phyloP scores from a whole-genome alignment of 2,888 invertebrate species.

The Hydrotaea cyrtoneurina region DNA sequence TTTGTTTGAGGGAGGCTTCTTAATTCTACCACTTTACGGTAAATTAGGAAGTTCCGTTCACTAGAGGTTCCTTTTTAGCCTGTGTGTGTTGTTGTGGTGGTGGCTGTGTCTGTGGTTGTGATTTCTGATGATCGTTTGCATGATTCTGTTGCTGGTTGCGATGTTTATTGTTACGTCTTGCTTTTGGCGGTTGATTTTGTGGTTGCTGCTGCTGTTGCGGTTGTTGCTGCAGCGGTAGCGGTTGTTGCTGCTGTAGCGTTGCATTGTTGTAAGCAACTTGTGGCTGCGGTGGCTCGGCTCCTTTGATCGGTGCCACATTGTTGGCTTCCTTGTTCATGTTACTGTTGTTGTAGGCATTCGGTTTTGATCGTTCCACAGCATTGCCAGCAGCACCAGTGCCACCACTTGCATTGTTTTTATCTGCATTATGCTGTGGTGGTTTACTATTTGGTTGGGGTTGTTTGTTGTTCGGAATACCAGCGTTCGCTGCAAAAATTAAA shows the following conservation, averaged over 20 bases:
- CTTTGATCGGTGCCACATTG: slow-evolving; percentile 48
- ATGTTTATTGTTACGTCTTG: slow-evolving; percentile 77
- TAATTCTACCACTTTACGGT: slow-evolving; percentile 61
- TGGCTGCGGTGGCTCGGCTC: background rate
- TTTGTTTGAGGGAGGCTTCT: slow-evolving; percentile 66
- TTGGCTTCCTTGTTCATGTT: slow-evolving; percentile 70
- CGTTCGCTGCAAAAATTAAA: slow-evolving; percentile 75
- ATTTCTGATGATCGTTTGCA: slow-evolving; percentile 68
- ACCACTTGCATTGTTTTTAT: slow-evolving; percentile 74
- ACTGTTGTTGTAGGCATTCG: slow-evolving; percentile 68
- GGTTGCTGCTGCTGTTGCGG: slow-evolving; percentile 69
- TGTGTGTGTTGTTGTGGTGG: slow-evolving; percentile 71
- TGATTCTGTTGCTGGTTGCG: slow-evolving; percentile 76
- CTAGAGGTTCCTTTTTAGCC: slow-evolving; percentile 79
- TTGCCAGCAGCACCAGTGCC: slow-evolving; percentile 70
- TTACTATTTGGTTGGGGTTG: slow-evolving; percentile 75
- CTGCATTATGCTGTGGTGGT: slow-evolving; percentile 75
- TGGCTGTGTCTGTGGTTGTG: slow-evolving; percentile 67
- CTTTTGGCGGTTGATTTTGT: slow-evolving; percentile 74
- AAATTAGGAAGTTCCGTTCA: slow-evolving; percentile 80
- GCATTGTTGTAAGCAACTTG: slow-evolving; percentile 64
- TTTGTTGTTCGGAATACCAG: slow-evolving; percentile 79
- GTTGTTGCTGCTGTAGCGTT: slow-evolving; percentile 68
- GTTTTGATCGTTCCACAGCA: slow-evolving; percentile 74
- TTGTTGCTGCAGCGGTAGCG: slow-evolving; percentile 58